Percentiles rank a stretch among this genome's conserved stretches.
phyloP scores from a whole-genome alignment of 2,797 vertebrate species.

The Labroides dimidiatus region DNA sequence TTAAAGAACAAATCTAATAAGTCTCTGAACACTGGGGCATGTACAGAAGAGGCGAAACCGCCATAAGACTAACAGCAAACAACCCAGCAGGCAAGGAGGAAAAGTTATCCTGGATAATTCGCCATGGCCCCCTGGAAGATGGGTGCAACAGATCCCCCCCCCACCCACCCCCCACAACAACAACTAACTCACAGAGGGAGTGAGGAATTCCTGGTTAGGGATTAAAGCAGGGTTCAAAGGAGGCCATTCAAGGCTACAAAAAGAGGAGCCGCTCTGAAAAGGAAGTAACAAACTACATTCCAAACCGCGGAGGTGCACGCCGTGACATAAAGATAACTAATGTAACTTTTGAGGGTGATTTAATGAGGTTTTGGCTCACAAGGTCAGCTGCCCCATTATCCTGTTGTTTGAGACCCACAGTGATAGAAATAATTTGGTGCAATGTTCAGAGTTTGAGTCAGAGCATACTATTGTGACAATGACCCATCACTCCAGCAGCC shows the following conservation, averaged over 20 bases:
- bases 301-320: conserved; percentile 10
- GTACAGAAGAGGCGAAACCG: conserved; percentile 41
- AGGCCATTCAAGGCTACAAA: conserved; percentile 32
- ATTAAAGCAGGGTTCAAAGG: conserved; percentile 54
- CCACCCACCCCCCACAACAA: conserved; percentile 56
- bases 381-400: conserved; percentile 30
- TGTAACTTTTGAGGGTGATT: conserved; percentile 9
- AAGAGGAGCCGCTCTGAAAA: conserved; percentile 24
- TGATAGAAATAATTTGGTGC: conserved; percentile 26
- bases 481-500: conserved; percentile 14
- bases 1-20: conserved; percentile 37
- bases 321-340: conserved; percentile 15
- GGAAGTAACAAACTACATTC: conserved; percentile 32
- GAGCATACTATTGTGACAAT: neutral
- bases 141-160: conserved; percentile 46
- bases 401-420: conserved; percentile 26
- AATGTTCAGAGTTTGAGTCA: conserved; percentile 12
- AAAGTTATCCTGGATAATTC: conserved; percentile 18
- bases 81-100: conserved; percentile 20
- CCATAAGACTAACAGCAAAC: conserved; percentile 27
- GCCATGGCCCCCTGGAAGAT: conserved; percentile 26
- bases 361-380: conserved; percentile 20
- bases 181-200: conserved; percentile 48
- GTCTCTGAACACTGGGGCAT: conserved; percentile 7
- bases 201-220: conserved; percentile 53